Evolutionary conservation across 1,140 invertebrate genomes (phyloP).

Genomic region (Nilaparvata lugens): DNA sequence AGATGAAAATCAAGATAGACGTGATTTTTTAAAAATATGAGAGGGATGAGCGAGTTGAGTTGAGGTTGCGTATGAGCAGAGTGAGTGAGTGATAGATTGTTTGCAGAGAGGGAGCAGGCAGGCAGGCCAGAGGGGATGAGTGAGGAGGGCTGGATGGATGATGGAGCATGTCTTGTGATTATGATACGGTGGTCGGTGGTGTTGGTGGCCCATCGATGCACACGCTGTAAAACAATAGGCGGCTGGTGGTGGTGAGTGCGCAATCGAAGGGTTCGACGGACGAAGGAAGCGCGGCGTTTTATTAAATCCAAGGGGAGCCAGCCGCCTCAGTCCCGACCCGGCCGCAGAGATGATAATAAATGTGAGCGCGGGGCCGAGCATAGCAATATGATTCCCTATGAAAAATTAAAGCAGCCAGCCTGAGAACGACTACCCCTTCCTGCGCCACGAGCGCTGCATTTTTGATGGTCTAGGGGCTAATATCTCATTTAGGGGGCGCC

Average conservation of each 20-base stretch:
- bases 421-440: neutral
- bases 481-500: constrained; percentile 12
- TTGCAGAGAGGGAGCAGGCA: too few species aligned
- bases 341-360: neutral
- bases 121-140: too few species aligned
- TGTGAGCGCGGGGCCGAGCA: neutral
- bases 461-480: constrained; percentile 10
- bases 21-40: too few species aligned
- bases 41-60: too few species aligned
- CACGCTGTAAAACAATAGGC: neutral
- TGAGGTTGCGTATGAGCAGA: too few species aligned
- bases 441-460: neutral
- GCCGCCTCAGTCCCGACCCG: neutral
- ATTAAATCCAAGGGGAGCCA: neutral
- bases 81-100: too few species aligned
- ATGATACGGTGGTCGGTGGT: too few species aligned
- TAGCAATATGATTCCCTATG: constrained; percentile 3
- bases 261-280: too few species aligned
- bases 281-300: neutral
- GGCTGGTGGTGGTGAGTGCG: too few species aligned
- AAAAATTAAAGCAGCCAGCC: constrained; percentile 1
- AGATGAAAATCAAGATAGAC: too few species aligned
- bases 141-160: too few species aligned
- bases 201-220: neutral
- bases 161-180: too few species aligned